Conservation (phyloP, 1,140 invertebrate species). For the Sesamia nonagrioides region DNA sequence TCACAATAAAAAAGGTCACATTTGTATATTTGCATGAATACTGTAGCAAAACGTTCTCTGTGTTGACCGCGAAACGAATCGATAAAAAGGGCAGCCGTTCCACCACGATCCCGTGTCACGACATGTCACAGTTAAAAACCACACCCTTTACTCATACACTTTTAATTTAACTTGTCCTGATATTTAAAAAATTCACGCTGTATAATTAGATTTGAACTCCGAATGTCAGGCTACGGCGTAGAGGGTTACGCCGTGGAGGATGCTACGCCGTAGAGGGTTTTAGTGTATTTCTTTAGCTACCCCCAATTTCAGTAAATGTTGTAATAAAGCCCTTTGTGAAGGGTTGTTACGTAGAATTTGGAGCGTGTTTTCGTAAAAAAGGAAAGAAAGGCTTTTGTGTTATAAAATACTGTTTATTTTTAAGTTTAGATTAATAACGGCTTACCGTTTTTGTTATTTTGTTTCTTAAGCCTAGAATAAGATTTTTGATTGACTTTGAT, state of each 20-base stretch:
- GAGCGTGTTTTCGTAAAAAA: too few relatives aligned
- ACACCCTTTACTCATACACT: neutral
- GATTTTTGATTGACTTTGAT: too few relatives aligned
- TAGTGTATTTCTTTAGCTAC: neutral
- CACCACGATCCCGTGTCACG: neutral
- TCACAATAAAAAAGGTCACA: too few relatives aligned
- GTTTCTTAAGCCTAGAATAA: too few relatives aligned
- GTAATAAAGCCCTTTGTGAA: too few relatives aligned
- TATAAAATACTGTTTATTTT: too few relatives aligned
- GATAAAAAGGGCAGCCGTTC: neutral
- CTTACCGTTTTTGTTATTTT: too few relatives aligned
- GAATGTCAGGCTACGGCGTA: neutral
- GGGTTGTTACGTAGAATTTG: too few relatives aligned
- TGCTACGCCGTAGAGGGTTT: slow-evolving; percentile 11
- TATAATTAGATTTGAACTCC: neutral
- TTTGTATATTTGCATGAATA: neutral
- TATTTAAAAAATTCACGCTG: neutral
- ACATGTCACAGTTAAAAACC: slow-evolving; percentile 16
- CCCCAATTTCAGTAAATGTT: too few relatives aligned
- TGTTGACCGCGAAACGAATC: neutral
- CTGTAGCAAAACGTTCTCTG: neutral
- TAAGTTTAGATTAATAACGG: too few relatives aligned
- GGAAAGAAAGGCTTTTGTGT: too few relatives aligned
- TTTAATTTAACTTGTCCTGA: neutral
- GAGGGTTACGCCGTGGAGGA: slow-evolving; percentile 5